Evolutionary conservation across 2,888 invertebrate species (phyloP).

Genomic region (Tridacna gigas): DNA sequence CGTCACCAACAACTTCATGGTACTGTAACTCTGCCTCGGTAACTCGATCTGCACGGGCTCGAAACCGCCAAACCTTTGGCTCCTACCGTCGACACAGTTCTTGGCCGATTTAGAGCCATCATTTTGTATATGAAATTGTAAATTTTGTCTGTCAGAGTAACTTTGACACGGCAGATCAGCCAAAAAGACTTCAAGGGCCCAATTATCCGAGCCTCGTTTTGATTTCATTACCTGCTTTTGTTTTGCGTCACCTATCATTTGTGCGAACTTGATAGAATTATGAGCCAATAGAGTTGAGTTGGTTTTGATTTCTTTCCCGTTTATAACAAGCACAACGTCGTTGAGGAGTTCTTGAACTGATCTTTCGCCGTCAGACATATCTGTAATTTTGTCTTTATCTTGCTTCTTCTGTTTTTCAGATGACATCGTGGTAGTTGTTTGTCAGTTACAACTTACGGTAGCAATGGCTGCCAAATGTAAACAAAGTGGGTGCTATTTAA

Average conservation of each 20-base stretch:
- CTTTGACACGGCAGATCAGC: neutral
- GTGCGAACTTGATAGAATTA: neutral
- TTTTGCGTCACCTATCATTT: constrained; percentile 5
- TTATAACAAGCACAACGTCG: neutral
- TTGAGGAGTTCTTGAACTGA: neutral
- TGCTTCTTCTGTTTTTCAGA: too few relatives aligned
- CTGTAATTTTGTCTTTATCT: too few relatives aligned
- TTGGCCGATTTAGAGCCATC: neutral
- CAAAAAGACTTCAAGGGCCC: neutral
- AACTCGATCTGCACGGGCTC: neutral
- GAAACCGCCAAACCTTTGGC: neutral
- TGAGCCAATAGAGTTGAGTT: constrained; percentile 9
- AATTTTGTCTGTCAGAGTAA: neutral
- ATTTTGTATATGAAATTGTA: neutral
- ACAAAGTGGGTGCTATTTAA: too few relatives aligned
- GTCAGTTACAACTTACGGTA: too few relatives aligned
- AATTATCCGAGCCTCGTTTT: too few relatives aligned
- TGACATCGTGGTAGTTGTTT: too few relatives aligned
- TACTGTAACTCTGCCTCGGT: neutral
- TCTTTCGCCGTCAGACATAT: too few relatives aligned
- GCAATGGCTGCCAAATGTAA: too few relatives aligned
- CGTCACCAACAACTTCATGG: constrained; percentile 1
- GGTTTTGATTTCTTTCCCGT: constrained; percentile 6
- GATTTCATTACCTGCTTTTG: neutral
- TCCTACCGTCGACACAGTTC: neutral